Evolutionary conservation across 64 coral and sea anemone genomes (phyloP).

Genomic region (Platygyra sinensis): DNA sequence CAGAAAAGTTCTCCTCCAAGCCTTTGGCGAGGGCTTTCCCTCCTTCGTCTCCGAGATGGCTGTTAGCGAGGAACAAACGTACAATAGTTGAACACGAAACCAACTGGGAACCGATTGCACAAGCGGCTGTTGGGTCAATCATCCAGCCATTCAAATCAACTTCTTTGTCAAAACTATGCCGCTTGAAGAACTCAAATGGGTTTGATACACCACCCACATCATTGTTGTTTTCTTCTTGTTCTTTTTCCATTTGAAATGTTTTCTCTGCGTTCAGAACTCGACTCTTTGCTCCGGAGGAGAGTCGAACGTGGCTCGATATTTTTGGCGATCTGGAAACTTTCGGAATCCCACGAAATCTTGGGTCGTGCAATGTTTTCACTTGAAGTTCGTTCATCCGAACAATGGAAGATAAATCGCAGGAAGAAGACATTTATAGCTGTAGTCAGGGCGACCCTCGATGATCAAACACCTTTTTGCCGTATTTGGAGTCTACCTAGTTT

Average conservation of each 20-base stretch:
- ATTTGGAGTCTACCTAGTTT: too few species aligned
- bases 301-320: slow-evolving; percentile 6
- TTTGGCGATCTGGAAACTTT: not conserved
- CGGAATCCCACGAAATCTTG: not conserved
- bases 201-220: not conserved
- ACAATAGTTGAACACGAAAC: slow-evolving; percentile 40
- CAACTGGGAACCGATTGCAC: slow-evolving; percentile 22
- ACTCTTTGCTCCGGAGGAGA: not conserved
- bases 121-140: not conserved
- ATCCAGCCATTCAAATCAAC: slow-evolving; percentile 41
- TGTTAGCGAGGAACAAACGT: slow-evolving; percentile 46
- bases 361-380: not conserved
- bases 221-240: not conserved
- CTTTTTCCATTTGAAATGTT: not conserved
- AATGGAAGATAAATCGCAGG: too few species aligned
- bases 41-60: slow-evolving; percentile 69
- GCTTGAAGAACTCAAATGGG: slow-evolving; percentile 57
- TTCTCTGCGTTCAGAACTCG: not conserved
- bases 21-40: slow-evolving; percentile 54
- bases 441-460: too few species aligned
- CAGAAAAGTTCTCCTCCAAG: slow-evolving; percentile 32
- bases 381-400: not conserved
- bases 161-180: slow-evolving; percentile 28
- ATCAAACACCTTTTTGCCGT: too few species aligned
- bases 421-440: too few species aligned